Base-by-base conservation (phyloP, 2,113 vertebrate species). In the Donacobius atricapilla region DNA sequence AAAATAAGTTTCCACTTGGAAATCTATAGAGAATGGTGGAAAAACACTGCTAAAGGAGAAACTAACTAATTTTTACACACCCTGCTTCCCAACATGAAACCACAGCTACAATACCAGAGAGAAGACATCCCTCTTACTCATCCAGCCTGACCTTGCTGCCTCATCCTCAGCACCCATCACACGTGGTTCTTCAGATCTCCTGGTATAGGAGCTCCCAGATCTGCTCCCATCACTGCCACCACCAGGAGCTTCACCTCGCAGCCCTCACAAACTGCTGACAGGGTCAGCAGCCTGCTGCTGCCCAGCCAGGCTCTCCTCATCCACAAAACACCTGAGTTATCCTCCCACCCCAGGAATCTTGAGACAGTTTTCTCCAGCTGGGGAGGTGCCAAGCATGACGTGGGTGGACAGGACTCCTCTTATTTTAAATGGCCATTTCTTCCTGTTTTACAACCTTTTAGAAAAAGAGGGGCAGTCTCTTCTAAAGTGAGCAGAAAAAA, bases 81-180 rank as follows among this genome's bases (percentile, higher is more conserved):
- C 1, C 2, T 1, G 1, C 4, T n/a, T 45, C 71, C 18, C 27
- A 23, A 2, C 17, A 24, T 3, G 11, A 68, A 71, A 58, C 4
- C 27, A 5, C 35, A 90, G 30, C 47, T 37, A 39, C 18, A 40
- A 0, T 20, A 69, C 20, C 7, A 51, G 8, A 66, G 50, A 63
- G 15, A 57, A 66, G 24, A 83, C 8, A 78, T 4, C 6, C 11
- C 12, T 33, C 19, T 87, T 33, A 51, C 1, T 31, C 37, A 56
- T 1, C n/a, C 37, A 77, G 11, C 39, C 39, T 31, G 24, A 31
- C 24, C 21, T 72, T 11, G 22, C 16, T 80, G 30, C 68, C 58
- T 76, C 44, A 76, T 30, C 27, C 53, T 69, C 48, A 70, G 37
- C 9, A 47, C 22, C 15, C 48, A 31, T 9, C 18, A 5, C 6